Conservation (phyloP, 2,113 vertebrate genomes). For the Oreochromis niloticus region DNA sequence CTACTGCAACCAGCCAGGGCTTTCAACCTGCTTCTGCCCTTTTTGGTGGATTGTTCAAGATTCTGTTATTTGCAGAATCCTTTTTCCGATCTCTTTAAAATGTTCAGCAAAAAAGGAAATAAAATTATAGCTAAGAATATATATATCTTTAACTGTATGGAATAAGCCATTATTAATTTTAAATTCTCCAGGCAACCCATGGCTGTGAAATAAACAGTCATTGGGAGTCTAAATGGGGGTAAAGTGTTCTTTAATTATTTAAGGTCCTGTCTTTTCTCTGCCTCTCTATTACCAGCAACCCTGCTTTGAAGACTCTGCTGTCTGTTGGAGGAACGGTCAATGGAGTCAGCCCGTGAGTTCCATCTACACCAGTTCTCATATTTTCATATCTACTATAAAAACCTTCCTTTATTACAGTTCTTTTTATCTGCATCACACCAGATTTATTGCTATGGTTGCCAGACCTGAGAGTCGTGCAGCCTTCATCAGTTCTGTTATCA, state of each 20-base stretch:
- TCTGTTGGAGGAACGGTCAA: constrained; percentile 78
- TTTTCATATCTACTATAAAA: neutral
- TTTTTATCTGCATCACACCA: constrained; percentile 3
- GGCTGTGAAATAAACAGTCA: neutral
- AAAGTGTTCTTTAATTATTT: neutral
- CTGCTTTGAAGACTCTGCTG: constrained; percentile 78
- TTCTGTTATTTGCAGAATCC: constrained; percentile 53
- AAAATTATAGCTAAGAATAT: neutral
- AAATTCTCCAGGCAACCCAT: neutral
- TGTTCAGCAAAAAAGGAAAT: neutral
- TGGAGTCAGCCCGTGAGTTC: constrained; percentile 71
- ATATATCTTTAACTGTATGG: neutral
- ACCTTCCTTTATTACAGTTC: neutral
- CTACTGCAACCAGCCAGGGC: neutral
- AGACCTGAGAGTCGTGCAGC: constrained; percentile 59
- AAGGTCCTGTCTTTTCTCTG: neutral
- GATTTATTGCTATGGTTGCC: constrained; percentile 75
- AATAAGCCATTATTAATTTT: neutral
- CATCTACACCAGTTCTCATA: neutral
- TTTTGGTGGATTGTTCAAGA: constrained; percentile 1
- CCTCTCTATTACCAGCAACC: constrained; percentile 66
- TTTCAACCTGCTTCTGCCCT: neutral
- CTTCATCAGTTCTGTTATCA: constrained; percentile 78
- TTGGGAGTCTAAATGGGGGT: neutral
- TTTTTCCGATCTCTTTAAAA: constrained; percentile 59